Base-by-base conservation (phyloP, 1,140 invertebrate species). In the Leptoteleia sp. region DNA sequence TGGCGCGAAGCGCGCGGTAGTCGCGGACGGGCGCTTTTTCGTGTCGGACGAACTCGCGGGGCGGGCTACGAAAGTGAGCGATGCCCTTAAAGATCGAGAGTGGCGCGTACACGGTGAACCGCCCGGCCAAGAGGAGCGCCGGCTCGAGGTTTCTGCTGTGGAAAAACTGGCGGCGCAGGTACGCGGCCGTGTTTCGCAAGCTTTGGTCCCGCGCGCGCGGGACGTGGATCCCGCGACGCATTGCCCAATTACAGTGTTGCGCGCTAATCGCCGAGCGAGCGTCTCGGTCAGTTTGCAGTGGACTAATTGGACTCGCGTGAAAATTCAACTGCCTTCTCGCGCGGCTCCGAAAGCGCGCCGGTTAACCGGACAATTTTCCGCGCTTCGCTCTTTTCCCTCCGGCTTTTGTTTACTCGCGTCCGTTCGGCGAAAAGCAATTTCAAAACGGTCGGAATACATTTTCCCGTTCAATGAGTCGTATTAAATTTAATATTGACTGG, bases 151-250 rank as follows among this genome's bases (percentile, higher is more conserved):
- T 88, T 77, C 80, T 87, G 15, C 82, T 87, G 29, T 89, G 87
- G 87, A 89, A 85, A 78, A 84, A 88, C 62, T 89, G 87, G 87
- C 87, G 88, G 22, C 85, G 87, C 80, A 89, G 88, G 88, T 89
- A 87, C 31, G 13, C 27, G 35, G n/a, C n/a, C 48, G 57, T 17
- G 40, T 64, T 64, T 52, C 47, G 40, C 33, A 61, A 59, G 8
- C 52, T 42, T 6, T 37, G n/a, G 22, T 13, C 13, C 15, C 12
- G 35, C 57, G 27, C 11, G 0, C 45, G 50, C 45, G 48, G 40
- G 33, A 70, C 38, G n/a, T 67, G 50, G 47, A 65, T n/a, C n/a
- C n/a, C n/a, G n/a, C n/a, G n/a, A 65, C 67, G 45, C 37, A 70
- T 59, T 50, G 43, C 65, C 11, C 38, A 54, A 50, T 70, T 8